phyloP scores from a whole-genome alignment of 2,113 vertebrate species.

The Cephalopholis sonnerati region DNA sequence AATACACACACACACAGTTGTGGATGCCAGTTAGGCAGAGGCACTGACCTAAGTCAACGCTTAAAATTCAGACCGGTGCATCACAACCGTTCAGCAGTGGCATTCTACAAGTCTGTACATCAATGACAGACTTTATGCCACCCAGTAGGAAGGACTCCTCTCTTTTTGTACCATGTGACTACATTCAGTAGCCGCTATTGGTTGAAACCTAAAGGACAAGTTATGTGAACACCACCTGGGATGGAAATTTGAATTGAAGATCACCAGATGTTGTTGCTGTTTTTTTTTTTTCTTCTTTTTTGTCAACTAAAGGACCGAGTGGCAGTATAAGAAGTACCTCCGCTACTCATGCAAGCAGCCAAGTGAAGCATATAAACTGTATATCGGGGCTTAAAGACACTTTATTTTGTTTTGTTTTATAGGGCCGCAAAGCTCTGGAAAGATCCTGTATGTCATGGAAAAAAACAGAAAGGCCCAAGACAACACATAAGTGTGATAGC shows the following conservation, averaged over 20 bases:
- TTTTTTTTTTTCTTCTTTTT: neutral
- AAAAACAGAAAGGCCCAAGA: neutral
- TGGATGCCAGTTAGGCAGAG: constrained; percentile 19
- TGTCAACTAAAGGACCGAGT: neutral
- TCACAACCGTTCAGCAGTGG: constrained; percentile 7
- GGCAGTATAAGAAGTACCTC: constrained; percentile 13
- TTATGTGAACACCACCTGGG: neutral
- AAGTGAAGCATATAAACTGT: constrained; percentile 7
- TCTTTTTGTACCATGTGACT: constrained; percentile 32
- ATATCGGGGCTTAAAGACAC: constrained; percentile 14
- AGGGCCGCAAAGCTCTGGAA: neutral
- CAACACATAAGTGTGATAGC: constrained; percentile 20
- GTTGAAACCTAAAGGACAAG: constrained; percentile 24
- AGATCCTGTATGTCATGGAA: neutral
- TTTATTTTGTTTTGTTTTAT: constrained; percentile 14
- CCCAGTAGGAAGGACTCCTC: constrained; percentile 20
- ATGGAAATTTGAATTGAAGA: constrained; percentile 8
- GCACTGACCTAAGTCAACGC: constrained; percentile 6
- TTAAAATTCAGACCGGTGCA: constrained; percentile 22
- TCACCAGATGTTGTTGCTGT: constrained; percentile 15
- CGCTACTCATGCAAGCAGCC: constrained; percentile 20
- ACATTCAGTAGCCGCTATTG: neutral
- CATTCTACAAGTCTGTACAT: neutral
- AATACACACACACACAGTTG: constrained; percentile 6
- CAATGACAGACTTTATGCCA: constrained; percentile 21